Percentiles rank a stretch among this genome's conserved stretches.
Evolutionary conservation across 2,113 vertebrate species (phyloP).

Genomic region (Megaleporinus macrocephalus): DNA sequence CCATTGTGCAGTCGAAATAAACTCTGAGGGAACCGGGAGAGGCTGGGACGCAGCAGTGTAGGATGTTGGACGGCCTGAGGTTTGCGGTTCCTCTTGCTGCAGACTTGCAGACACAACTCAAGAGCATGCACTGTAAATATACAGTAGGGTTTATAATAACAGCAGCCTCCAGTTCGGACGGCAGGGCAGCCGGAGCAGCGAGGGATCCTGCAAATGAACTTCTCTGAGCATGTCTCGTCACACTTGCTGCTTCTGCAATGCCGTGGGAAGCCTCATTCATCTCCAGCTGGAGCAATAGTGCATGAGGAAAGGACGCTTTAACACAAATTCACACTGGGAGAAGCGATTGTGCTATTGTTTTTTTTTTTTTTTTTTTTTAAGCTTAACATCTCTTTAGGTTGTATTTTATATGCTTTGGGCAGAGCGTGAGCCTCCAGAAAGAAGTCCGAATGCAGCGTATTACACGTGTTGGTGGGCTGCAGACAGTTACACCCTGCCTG

Average conservation of each 20-base stretch:
- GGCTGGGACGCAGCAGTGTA: neutral
- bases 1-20: slow-evolving; percentile 23
- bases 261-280: neutral
- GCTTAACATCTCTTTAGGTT: too few species aligned
- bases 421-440: neutral
- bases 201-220: neutral
- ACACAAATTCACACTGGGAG: neutral
- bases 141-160: neutral
- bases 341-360: neutral
- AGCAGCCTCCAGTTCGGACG: neutral
- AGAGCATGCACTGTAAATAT: neutral
- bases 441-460: neutral
- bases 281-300: neutral
- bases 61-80: neutral
- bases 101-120: neutral
- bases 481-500: neutral
- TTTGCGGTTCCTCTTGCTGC: neutral
- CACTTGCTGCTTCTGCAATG: neutral
- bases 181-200: neutral
- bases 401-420: too few species aligned
- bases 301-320: neutral
- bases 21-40: slow-evolving; percentile 4
- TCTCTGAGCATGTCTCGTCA: neutral
- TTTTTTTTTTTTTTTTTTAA: neutral
- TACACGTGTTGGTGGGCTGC: neutral